A percentile compares a stretch with the other conserved stretches of the same genome.
Conservation (phyloP, 2,888 invertebrate genomes). For the Andrena fulva region DNA sequence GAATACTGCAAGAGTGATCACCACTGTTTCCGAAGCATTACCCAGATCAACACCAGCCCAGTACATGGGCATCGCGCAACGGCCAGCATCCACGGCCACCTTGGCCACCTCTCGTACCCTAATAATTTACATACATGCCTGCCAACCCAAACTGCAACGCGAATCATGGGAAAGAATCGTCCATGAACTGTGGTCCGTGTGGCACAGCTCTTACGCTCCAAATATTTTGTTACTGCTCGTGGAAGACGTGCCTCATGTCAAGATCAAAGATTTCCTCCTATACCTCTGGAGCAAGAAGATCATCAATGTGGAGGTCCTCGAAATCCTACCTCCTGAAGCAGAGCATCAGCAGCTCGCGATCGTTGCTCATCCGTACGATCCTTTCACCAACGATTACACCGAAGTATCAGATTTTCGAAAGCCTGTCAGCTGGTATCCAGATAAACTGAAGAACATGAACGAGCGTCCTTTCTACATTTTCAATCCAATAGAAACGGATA, state of each 20-base stretch:
- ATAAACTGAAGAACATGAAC: slow-evolving; percentile 7
- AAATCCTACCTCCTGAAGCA: not conserved
- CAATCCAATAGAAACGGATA: not conserved
- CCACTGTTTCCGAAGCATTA: not conserved
- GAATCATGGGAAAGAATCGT: not conserved
- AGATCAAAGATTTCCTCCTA: not conserved
- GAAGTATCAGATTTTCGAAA: not conserved
- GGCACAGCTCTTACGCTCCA: not conserved
- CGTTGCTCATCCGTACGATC: slow-evolving; percentile 2
- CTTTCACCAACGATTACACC: not conserved
- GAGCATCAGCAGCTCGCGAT: not conserved
- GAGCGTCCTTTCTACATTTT: not conserved
- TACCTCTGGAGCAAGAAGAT: slow-evolving; percentile 12
- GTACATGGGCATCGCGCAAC: not conserved
- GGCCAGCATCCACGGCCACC: too few species aligned
- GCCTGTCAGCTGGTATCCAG: not conserved
- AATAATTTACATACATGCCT: slow-evolving; percentile 11
- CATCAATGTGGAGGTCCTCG: not conserved
- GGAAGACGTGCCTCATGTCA: not conserved
- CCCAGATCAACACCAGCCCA: not conserved
- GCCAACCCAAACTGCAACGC: not conserved
- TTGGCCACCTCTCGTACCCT: slow-evolving; percentile 1
- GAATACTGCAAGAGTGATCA: not conserved
- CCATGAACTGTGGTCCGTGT: not conserved
- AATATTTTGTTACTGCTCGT: not conserved